Percentiles rank a stretch among this genome's conserved stretches.
Evolutionary conservation across 2,888 invertebrate species (phyloP).

Genomic region (Macaria notata): DNA sequence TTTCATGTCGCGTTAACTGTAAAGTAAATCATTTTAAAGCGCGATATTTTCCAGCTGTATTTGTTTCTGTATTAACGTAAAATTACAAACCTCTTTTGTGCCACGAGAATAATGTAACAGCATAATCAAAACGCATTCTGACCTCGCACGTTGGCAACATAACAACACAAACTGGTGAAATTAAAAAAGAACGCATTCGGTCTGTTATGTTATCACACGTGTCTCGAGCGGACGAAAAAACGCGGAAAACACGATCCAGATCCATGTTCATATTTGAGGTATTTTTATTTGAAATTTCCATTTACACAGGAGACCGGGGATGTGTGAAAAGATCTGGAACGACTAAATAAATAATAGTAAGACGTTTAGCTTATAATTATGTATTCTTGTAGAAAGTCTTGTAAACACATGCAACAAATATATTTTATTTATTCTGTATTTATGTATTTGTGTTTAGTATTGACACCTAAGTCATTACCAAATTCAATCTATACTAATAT

Average conservation of each 20-base stretch:
- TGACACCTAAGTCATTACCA: no score
- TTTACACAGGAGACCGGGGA: conserved; percentile 64
- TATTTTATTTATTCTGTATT: no score
- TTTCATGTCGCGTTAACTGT: conserved; percentile 13
- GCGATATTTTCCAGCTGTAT: background rate
- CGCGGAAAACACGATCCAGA: conserved; percentile 74
- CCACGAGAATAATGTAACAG: background rate
- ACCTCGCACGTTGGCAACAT: conserved; percentile 6
- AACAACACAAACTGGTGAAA: conserved; percentile 9
- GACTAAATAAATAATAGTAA: no score
- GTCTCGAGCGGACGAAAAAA: conserved; percentile 51
- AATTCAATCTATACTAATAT: no score
- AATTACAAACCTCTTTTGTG: no score
- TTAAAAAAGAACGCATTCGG: conserved; percentile 23
- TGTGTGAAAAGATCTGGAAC: no score
- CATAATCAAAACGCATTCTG: conserved; percentile 8
- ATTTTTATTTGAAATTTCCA: conserved; percentile 83
- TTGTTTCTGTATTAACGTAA: no score
- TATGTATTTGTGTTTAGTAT: no score
- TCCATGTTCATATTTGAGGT: conserved; percentile 82
- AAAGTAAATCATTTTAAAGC: conserved; percentile 5
- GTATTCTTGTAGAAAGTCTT: no score
- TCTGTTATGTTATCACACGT: conserved; percentile 64
- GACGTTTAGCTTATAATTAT: no score
- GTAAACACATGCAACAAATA: no score